These are phyloP conservation scores for Phalacrocorax brasilianus DNA, from an alignment of 2,113 vertebrate genomes.

Conservation along the genomic window DNA sequence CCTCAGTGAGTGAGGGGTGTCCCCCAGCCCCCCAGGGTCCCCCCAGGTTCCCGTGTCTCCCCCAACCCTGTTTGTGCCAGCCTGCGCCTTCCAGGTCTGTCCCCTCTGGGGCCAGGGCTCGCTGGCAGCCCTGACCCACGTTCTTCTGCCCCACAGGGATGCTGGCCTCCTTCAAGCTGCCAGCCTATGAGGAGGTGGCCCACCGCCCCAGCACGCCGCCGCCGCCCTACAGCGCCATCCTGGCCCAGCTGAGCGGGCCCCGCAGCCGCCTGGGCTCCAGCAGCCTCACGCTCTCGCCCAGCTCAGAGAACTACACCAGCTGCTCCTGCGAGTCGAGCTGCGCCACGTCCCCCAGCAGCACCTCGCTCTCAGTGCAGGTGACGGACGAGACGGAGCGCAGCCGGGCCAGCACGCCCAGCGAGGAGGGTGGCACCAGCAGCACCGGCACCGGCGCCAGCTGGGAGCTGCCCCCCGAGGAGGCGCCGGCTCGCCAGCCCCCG, in stretches of 20 bases:
- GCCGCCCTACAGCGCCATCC: conserved; percentile 86
- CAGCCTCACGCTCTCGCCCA: conserved; percentile 77
- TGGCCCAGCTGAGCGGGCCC: conserved; percentile 72
- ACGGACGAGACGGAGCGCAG: conserved; percentile 83
- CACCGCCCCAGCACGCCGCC: conserved; percentile 89
- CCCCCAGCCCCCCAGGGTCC: no score
- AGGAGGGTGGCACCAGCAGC: conserved; percentile 28
- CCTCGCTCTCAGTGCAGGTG: conserved; percentile 81
- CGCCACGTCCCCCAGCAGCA: conserved; percentile 83
- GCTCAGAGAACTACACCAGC: conserved; percentile 86
- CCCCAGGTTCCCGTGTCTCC: neutral
- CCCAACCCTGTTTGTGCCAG: neutral
- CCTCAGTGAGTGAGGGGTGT: conserved; percentile 81
- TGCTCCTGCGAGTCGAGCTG: conserved; percentile 89
- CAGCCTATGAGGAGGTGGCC: conserved; percentile 93
- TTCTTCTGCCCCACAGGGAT: conserved; percentile 73
- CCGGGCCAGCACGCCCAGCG: conserved; percentile 72
- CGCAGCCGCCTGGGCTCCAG: conserved; percentile 71
- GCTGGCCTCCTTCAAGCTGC: conserved; percentile 90
- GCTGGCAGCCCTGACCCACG: neutral
- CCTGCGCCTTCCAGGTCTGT: no score
- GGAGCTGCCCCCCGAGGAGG: neutral
- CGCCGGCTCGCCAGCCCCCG: rapidly evolving
- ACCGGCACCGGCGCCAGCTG: neutral
- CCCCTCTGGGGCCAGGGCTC: neutral